Percentiles rank a stretch among this genome's conserved stretches.
These are phyloP conservation scores for Carduelis carduelis DNA, from an alignment of 2,797 vertebrate species.

Conservation along the genomic window DNA sequence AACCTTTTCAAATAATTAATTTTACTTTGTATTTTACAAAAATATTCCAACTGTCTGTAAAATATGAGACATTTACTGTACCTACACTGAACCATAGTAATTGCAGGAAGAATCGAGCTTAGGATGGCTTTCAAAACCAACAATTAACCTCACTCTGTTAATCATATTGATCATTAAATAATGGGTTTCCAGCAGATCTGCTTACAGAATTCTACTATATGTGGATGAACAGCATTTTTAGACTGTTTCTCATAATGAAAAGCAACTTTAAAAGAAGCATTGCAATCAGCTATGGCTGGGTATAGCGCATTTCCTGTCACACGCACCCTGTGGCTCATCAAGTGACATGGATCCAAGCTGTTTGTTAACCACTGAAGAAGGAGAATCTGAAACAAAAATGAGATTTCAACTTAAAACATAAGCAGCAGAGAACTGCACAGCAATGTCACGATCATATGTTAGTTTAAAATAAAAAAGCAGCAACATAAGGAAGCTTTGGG, in stretches of 20 bases:
- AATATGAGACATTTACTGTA: not conserved
- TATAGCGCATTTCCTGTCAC: slow-evolving; percentile 74
- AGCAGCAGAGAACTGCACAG: slow-evolving; percentile 79
- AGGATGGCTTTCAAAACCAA: slow-evolving; percentile 26
- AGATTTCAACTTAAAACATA: slow-evolving; percentile 85
- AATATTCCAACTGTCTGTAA: not conserved
- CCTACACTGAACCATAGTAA: not conserved
- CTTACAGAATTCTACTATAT: slow-evolving; percentile 34
- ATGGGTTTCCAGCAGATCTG: slow-evolving; percentile 32
- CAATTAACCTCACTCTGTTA: not conserved
- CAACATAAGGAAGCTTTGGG: slow-evolving; percentile 55
- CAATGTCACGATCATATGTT: slow-evolving; percentile 73
- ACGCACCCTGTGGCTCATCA: slow-evolving; percentile 97
- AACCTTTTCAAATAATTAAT: not conserved
- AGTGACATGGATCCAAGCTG: slow-evolving; percentile 99
- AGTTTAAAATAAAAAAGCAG: slow-evolving; percentile 64
- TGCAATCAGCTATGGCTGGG: slow-evolving; percentile 68
- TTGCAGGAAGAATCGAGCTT: not conserved
- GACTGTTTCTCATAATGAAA: slow-evolving; percentile 54
- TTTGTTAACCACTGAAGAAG: slow-evolving; percentile 98
- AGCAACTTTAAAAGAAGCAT: slow-evolving; percentile 38
- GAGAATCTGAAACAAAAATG: slow-evolving; percentile 98
- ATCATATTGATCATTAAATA: not conserved
- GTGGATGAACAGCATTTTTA: slow-evolving; percentile 52
- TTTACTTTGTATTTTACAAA: not conserved